phyloP scores from a whole-genome alignment of 2,113 vertebrate species.

The Trogon surrucura region DNA sequence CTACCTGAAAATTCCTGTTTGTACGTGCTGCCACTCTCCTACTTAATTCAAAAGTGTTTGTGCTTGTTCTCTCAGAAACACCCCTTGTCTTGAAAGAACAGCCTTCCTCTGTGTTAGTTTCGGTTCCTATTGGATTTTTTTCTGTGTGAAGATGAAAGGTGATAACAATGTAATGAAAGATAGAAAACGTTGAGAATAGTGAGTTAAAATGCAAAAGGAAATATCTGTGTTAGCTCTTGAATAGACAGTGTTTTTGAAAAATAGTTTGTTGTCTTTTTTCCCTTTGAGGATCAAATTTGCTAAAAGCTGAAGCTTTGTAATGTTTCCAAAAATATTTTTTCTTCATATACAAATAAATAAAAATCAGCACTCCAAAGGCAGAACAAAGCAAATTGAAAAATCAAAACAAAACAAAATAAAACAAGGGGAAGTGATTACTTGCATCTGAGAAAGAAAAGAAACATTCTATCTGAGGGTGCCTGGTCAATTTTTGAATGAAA shows the following conservation, averaged over 20 bases:
- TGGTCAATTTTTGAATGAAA: not conserved
- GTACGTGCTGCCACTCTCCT: not conserved
- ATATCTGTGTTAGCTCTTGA: not conserved
- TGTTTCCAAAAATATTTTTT: not conserved
- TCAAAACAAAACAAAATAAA: not conserved
- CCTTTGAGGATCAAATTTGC: not conserved
- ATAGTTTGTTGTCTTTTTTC: not conserved
- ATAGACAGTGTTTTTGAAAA: not conserved
- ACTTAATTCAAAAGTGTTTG: not conserved
- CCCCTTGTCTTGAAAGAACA: not conserved
- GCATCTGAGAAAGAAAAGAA: not conserved
- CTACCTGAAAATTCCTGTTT: not conserved
- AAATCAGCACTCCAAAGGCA: not conserved
- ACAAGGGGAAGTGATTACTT: accelerated
- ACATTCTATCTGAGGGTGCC: not conserved
- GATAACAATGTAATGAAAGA: not conserved
- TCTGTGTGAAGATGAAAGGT: not conserved
- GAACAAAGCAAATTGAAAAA: not conserved
- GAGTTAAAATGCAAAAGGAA: not conserved
- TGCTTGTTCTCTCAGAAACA: not conserved
- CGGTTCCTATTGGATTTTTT: not conserved
- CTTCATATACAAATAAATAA: not conserved
- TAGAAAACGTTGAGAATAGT: not conserved
- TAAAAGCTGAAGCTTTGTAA: not conserved
- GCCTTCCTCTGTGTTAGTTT: not conserved